Percentiles rank a stretch among this genome's conserved stretches.
These are phyloP conservation scores for Aphidoletes aphidimyza DNA, from an alignment of 2,888 invertebrate genomes.

Conservation along the genomic window DNA sequence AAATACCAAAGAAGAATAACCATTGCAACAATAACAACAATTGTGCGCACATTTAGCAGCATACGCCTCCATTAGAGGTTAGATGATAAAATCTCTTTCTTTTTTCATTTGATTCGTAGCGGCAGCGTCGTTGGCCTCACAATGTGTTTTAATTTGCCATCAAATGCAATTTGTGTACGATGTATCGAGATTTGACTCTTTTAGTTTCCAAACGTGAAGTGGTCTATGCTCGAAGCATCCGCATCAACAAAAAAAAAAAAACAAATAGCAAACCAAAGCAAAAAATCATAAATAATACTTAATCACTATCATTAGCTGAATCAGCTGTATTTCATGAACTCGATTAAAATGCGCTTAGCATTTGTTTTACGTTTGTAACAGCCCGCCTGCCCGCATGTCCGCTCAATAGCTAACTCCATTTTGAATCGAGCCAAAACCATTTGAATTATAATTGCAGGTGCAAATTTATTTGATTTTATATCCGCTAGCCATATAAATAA, in stretches of 20 bases:
- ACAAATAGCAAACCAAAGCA: neutral
- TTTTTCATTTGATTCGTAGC: neutral
- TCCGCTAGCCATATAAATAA: neutral
- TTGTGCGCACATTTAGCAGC: neutral
- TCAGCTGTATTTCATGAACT: neutral
- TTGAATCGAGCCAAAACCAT: neutral
- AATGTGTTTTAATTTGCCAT: neutral
- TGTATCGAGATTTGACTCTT: too few species aligned
- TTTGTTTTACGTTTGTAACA: too few species aligned
- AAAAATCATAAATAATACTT: constrained; percentile 46
- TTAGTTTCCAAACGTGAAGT: neutral
- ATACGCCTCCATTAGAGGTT: neutral
- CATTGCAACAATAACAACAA: constrained; percentile 22
- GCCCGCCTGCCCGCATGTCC: too few species aligned
- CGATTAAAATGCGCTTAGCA: too few species aligned
- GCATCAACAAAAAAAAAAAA: too few species aligned
- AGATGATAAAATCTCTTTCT: constrained; percentile 7
- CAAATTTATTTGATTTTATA: neutral
- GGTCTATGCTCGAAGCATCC: neutral
- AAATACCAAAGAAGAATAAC: neutral
- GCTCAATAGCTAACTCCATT: too few species aligned
- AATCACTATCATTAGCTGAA: constrained; percentile 48
- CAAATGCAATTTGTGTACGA: too few species aligned
- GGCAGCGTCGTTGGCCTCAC: neutral
- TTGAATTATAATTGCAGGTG: neutral